phyloP scores from a whole-genome alignment of 2,888 invertebrate species.

The Hirtodrosophila trivittata region DNA sequence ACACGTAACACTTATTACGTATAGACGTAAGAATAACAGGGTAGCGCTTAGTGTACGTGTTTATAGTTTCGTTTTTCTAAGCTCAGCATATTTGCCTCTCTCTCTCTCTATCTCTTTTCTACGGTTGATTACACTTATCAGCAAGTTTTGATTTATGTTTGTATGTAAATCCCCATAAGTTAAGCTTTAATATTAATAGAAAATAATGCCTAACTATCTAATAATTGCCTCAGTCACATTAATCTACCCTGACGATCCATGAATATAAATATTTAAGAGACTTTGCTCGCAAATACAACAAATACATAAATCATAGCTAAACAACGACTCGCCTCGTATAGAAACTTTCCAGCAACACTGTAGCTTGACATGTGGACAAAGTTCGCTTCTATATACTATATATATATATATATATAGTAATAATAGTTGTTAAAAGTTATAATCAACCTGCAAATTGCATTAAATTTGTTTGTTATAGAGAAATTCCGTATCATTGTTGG shows the following conservation, averaged over 20 bases:
- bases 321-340: too few relatives aligned
- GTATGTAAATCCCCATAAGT: constrained; percentile 1
- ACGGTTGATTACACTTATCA: constrained; percentile 19
- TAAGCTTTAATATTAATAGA: neutral
- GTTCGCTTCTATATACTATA: constrained; percentile 1
- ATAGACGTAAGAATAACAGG: too few relatives aligned
- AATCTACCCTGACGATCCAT: too few relatives aligned
- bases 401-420: neutral
- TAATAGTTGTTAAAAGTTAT: neutral
- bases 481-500: constrained; percentile 19
- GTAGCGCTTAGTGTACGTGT: neutral
- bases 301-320: too few relatives aligned
- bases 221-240: too few relatives aligned
- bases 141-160: neutral
- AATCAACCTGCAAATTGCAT: constrained; percentile 13
- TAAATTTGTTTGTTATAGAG: constrained; percentile 1
- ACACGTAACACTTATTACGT: too few relatives aligned
- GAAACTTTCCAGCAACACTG: neutral
- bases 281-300: too few relatives aligned
- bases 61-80: neutral
- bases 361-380: constrained; percentile 8
- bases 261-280: too few relatives aligned
- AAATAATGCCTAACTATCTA: too few relatives aligned
- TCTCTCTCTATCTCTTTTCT: neutral
- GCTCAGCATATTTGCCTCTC: neutral